Percentiles rank a stretch among this genome's conserved stretches.
phyloP scores from a whole-genome alignment of 2,888 invertebrate species.

The Ferrisia virgata region DNA sequence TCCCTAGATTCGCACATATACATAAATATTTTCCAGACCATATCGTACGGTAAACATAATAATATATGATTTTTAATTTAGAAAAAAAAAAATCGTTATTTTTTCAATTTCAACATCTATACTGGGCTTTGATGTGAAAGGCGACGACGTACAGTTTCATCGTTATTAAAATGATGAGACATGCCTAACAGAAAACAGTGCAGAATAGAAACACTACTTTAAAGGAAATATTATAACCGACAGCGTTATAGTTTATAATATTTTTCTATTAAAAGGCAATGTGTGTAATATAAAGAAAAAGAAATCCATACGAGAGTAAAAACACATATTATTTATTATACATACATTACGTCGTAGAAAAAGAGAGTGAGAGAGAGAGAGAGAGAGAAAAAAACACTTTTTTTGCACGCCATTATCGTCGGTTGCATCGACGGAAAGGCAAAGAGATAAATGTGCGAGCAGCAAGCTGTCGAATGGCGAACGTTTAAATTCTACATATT shows the following conservation, averaged over 20 bases:
- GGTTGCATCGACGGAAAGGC: neutral
- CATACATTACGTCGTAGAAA: too few species aligned
- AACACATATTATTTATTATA: neutral
- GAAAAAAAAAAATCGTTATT: neutral
- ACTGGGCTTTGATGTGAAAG: neutral
- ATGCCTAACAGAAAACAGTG: neutral
- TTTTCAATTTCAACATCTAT: neutral
- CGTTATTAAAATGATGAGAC: neutral
- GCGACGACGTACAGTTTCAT: neutral
- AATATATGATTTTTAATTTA: neutral
- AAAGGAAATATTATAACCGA: neutral
- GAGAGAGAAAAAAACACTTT: neutral
- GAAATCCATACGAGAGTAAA: neutral
- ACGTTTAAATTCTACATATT: neutral
- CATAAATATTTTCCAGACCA: neutral
- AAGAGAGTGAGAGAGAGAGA: neutral
- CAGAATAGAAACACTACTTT: neutral
- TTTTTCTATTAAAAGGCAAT: neutral
- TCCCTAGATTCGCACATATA: neutral
- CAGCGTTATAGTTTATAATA: neutral
- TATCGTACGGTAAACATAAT: neutral
- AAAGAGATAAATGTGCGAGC: neutral
- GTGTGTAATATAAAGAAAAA: neutral
- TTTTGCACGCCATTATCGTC: neutral
- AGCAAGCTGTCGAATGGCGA: neutral